Evolutionary conservation across 2,888 invertebrate species (phyloP), one percentile per base, ranked within the genome.

Genomic region (Drosophila atripex): DNA sequence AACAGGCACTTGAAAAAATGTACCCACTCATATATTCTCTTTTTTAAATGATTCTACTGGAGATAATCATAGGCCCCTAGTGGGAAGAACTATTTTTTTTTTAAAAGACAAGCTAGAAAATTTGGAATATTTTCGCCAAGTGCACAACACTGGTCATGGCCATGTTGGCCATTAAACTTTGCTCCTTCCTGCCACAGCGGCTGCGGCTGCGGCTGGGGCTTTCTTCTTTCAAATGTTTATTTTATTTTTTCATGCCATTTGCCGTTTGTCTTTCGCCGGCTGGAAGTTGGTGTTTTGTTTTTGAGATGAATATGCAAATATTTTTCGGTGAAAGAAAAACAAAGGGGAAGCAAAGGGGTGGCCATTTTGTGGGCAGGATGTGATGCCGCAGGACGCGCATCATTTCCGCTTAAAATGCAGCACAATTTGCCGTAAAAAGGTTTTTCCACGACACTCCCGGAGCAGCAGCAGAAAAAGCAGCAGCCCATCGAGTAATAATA

Each of bases 261-360:
- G 30, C 54, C 55, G 53, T 71, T 79, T 76, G 69, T 73, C 75
- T 54, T 69, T 73, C 63, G 70, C 72, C 73, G 68, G 55, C 65
- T 73, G 83, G 79, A 89, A 87, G 89, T 85, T 84, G 79, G 72
- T 88, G 85, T 88, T 89, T 88, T 89, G 88, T 89, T 87, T 60
- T 89, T 87, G 88, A 85, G 88, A 86, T 89, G 89, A 89, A 89
- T 89, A 89, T 89, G 89, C 88, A 89, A 89, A 89, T 88, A 86
- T 83, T 85, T 77, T 73, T 61, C 60, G 53, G 69, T 59, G 49
- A 57, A 56, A 79, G 60, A 77, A 60, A 61, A 30, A 53, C 50
- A 60, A 68, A 60, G 35, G 38, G 47, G 55, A 56, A 73, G n/a
- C n/a, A n/a, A n/a, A n/a, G n/a, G 70, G 63, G 63, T 63, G 72